Evolutionary conservation across 2,888 invertebrate species (phyloP), one percentile per base, ranked within the genome.

Genomic region (Nycteola revayana): DNA sequence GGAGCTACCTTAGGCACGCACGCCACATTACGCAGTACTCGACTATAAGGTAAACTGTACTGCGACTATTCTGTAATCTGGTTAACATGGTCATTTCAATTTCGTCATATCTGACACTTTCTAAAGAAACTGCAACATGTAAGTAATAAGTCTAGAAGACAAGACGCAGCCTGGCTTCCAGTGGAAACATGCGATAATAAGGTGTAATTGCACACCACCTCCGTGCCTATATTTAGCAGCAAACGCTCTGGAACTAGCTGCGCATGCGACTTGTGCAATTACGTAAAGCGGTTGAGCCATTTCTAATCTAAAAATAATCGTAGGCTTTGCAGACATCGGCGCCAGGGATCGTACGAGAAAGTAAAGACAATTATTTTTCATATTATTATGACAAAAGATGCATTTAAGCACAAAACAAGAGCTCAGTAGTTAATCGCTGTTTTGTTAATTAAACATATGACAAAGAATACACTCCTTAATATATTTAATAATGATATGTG

Each of bases 261-360:
- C 71, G 84, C 82, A 79, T 85, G 79, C 80, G 83, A 79, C 87
- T 75, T 65, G 83, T 78, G 84, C 79, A 88, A 88, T 87, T 88
- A 87, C 88, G 84, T 88, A 88, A 87, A 87, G 86, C 84, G 76
- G 87, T 85, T 86, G 82, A 82, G 87, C 86, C 87, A 87, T 88
- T 88, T 88, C 88, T 88, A 88, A 88, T 88, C 88, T 87, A 88
- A 88, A 88, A 88, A 88, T 88, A 88, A 88, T 88, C 88, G 86
- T 77, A 85, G 88, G 85, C 84, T 84, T 69, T 73, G 62, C 72
- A 76, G 82, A 73, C 80, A 71, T 73, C 71, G 87, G 86, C 86
- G 87, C 88, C 87, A 81, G 72, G 80, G 80, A 77, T 82, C 75
- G 73, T 76, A 76, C 75, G 83, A 83, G 88, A 88, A 86, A 87